Base-by-base conservation (phyloP, 2,888 invertebrate species). In the Melieria picta region DNA sequence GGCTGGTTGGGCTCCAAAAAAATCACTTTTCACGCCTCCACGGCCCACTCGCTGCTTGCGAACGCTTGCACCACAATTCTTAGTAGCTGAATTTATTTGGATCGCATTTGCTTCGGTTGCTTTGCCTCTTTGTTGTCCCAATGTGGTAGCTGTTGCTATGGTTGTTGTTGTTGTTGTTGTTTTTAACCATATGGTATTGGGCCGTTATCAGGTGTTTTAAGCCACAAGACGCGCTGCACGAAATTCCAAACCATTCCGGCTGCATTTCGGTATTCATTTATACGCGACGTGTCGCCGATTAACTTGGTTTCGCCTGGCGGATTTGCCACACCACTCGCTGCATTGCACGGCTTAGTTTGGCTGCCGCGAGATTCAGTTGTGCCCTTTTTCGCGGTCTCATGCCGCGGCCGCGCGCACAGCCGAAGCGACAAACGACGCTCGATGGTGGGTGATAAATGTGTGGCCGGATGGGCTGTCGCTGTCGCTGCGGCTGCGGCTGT, bases 391-490 rank as follows among this genome's bases (percentile, higher is more conserved):
- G 3, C 62, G 11, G n/a, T 60, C 10, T 5, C 46, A 52, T 42
- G 42, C 57, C 48, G n/a, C n/a, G n/a, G 69, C 4, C 56, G 46
- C 13, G 5, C 50, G 9, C 50, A 7, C 7, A 50, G 11, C n/a
- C 50, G 10, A 9, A 58, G 64, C 50, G 74, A 72, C 74, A 75
- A 74, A 73, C 74, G 65, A 72, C 71, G 71, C 78, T 80, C 79
- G 69, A 71, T 84, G 84, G 82, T 81, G 83, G 83, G 83, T 82
- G 82, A 82, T 84, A 82, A 84, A 82, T 82, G 80, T 30, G 30
- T 79, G 63, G 61, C 58, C 68, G 57, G 58, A 52, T 48, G 30
- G 64, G 52, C 48, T 16, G 69, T 47, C 9, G 52, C 45, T 45
- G 13, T n/a, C 45, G 48, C 6, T 60, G 72, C 65, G 57, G 62